Evolutionary conservation across 2,888 invertebrate species (phyloP).

Genomic region (Troilus luridus): DNA sequence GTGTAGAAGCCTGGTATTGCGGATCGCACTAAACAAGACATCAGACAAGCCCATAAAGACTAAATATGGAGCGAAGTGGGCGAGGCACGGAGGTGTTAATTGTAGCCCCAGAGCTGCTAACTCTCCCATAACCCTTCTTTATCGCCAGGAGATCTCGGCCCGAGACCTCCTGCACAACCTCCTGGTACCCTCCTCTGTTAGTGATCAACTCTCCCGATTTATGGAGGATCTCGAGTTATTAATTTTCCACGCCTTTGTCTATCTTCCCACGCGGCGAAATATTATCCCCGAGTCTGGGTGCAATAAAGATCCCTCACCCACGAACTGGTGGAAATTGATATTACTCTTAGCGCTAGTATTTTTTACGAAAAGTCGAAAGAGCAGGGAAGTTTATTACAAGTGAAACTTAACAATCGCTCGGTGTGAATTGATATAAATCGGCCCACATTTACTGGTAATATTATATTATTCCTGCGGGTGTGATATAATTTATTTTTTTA

Average conservation of each 20-base stretch:
- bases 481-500: too few relatives aligned
- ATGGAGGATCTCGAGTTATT: background rate
- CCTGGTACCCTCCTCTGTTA: background rate
- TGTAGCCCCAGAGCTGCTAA: background rate
- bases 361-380: background rate
- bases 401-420: background rate
- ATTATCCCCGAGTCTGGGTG: background rate
- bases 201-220: constrained; percentile 26
- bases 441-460: background rate
- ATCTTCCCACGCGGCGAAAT: constrained; percentile 22
- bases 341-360: background rate
- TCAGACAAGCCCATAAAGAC: constrained; percentile 37
- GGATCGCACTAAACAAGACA: constrained; percentile 46
- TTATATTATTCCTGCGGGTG: too few relatives aligned
- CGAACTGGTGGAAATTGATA: constrained; percentile 26
- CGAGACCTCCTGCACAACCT: background rate
- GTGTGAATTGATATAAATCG: background rate
- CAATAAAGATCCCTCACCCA: background rate
- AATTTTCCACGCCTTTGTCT: constrained; percentile 22
- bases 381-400: background rate
- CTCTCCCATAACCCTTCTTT: constrained; percentile 46
- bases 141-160: constrained; percentile 26
- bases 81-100: constrained; percentile 36
- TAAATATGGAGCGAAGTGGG: background rate
- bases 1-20: background rate